Evolutionary conservation across 1,140 invertebrate genomes (phyloP).

Genomic region (Drosophila kepulauana): DNA sequence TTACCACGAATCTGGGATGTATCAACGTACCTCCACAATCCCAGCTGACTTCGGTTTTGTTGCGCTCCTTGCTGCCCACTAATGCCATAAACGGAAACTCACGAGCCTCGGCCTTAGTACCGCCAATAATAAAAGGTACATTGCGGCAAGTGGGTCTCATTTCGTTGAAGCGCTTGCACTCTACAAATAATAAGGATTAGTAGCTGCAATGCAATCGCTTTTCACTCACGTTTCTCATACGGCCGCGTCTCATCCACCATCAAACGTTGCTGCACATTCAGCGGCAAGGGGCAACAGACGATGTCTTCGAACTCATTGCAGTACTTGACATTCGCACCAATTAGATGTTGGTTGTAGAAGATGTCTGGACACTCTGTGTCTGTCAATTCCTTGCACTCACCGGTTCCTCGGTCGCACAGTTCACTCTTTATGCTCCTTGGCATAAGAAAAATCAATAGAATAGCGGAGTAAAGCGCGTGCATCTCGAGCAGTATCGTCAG

Average conservation of each 20-base stretch:
- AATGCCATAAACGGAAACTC: slow-evolving; percentile 85
- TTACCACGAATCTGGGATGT: slow-evolving; percentile 81
- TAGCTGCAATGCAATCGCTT: not conserved
- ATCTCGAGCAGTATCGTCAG: slow-evolving; percentile 15
- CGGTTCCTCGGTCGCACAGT: slow-evolving; percentile 60
- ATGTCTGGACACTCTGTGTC: slow-evolving; percentile 59
- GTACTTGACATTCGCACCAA: slow-evolving; percentile 55
- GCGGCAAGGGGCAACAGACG: slow-evolving; percentile 68
- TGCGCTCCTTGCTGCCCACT: slow-evolving; percentile 51
- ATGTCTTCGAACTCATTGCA: slow-evolving; percentile 72
- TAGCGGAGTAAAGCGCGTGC: not conserved
- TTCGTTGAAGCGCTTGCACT: slow-evolving; percentile 63
- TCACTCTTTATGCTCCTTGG: slow-evolving; percentile 25
- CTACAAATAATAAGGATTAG: slow-evolving; percentile 11
- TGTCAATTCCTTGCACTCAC: slow-evolving; percentile 61
- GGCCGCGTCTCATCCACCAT: slow-evolving; percentile 16
- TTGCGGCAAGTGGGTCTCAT: slow-evolving; percentile 43
- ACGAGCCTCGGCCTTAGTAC: slow-evolving; percentile 57
- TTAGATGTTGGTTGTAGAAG: slow-evolving; percentile 62
- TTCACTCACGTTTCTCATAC: slow-evolving; percentile 56
- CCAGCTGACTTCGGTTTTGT: slow-evolving; percentile 53
- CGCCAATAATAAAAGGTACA: slow-evolving; percentile 75
- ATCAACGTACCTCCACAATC: slow-evolving; percentile 84
- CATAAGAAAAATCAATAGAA: slow-evolving; percentile 23
- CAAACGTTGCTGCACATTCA: slow-evolving; percentile 41